Conservation (phyloP, 2,888 invertebrate genomes). For the Cryptocephalus primarius region DNA sequence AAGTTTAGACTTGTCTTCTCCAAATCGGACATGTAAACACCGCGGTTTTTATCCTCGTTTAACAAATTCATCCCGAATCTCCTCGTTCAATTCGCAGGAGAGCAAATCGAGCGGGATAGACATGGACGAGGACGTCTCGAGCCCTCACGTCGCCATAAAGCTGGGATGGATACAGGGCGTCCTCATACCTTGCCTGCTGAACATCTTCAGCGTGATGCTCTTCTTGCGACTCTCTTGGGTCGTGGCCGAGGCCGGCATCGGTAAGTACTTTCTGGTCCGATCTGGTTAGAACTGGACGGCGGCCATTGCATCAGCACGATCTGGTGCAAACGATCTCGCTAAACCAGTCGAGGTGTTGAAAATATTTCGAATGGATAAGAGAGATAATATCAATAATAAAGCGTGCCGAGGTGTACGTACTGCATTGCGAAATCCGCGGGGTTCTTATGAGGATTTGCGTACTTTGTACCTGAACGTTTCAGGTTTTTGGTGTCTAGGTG, state of each 20-base stretch:
- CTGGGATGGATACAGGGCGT: conserved; percentile 90
- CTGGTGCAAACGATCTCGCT: not conserved
- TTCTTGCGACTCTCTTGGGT: conserved; percentile 97
- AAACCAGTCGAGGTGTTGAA: not conserved
- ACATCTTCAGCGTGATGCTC: conserved; percentile 99
- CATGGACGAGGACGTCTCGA: no score
- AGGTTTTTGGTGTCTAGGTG: no score
- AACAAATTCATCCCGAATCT: no score
- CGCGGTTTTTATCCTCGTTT: no score
- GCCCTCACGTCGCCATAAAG: conserved; percentile 46
- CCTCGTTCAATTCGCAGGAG: conserved; percentile 8
- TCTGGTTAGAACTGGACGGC: conserved; percentile 7
- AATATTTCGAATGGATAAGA: no score
- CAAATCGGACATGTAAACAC: no score
- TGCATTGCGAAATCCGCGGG: no score
- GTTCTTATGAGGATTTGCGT: no score
- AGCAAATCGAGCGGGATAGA: conserved; percentile 13
- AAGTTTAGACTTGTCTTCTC: no score
- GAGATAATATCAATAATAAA: no score
- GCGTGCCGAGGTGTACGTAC: no score
- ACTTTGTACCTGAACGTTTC: no score
- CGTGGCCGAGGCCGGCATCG: conserved; percentile 86
- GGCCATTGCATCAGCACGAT: not conserved
- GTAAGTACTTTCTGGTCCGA: conserved; percentile 24
- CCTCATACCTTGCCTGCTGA: conserved; percentile 85